Evolutionary conservation across 2,797 vertebrate genomes (phyloP), one percentile per base, ranked within the genome.

Genomic region (Nasua narica): DNA sequence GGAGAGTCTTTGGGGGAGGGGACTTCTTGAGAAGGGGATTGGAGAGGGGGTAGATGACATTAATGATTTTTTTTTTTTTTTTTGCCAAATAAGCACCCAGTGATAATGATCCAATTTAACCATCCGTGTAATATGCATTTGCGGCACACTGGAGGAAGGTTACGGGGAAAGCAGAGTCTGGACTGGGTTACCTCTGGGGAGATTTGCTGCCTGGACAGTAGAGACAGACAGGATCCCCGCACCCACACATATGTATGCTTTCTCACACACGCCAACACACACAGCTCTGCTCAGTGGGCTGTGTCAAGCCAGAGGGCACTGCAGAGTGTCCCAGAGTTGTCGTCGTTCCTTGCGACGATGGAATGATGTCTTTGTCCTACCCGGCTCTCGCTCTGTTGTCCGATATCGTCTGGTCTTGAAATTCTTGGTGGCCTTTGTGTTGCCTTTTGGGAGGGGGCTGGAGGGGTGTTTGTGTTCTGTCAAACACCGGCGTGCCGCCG

Each of bases 21-120:
- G 78, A 92, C 95, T 46, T 87, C 87, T 89, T 70, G 67, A 88
- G 87, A 95, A 93, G 94, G 92, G 90, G 84, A 89, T 91, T 81
- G 96, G 84, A 97, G 97, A 97, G 96, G 98, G 94, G 98, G 97
- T 97, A 96, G 97, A 97, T 23, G 89, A 98, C 98, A 98, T 98
- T 98, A 98, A 98, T 98, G 98, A 97, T 97, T 97, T 98, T 98
- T 98, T 98, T 97, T 98, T 98, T 98, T 98, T 89, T 94, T 94
- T 92, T 46, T 97, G 97, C 98, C 98, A 98, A 98, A 98, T 97
- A 98, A 99, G 97, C 92, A 98, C 97, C 97, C 89, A 90, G 96
- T 98, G 98, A 98, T 99, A 99, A 99, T 99, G 98, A 99, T 99
- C 98, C 98, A 96, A 98, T 98, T 98, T 99, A 99, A 99, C 99